Evolutionary conservation across 1,140 invertebrate genomes (phyloP), one percentile per base, ranked within the genome.

Genomic region (Danaus plexippus): DNA sequence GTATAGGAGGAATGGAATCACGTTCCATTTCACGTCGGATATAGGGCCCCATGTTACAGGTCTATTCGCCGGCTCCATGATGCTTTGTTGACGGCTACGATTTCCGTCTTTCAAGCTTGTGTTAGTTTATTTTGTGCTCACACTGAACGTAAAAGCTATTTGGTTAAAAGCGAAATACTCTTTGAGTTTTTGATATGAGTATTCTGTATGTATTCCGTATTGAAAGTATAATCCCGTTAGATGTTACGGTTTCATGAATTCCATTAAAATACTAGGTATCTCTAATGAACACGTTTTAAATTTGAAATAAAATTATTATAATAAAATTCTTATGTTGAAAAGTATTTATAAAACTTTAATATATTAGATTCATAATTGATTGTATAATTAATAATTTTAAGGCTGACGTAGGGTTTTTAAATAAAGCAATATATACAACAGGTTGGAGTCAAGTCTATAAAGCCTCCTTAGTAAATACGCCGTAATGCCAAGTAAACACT

Each of bases 1-100:
- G 63, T 58, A 61, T 59, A 60, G 63, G 54, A 66, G 68, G 66
- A 77, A 69, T 80, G 67, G 69, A 77, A 72, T 72, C 77, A 80
- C 78, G 74, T 80, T 77, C 72, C 73, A 84, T 84, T 84, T 76
- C 75, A 77, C 71, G 74, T 68, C 78, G 80, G 80, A 80, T 81
- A 81, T 80, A 75, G 67, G 76, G 71, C 62, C 56, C 66, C 73
- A 60, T 63, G 77, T 80, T 80, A 84, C 71, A 69, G 69, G 69
- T 73, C 74, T 67, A 75, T 81, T 71, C 73, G 70, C 65, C 73
- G 67, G 70, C 72, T 63, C 65, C 67, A 62, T 72, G 76, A 75
- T 74, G 75, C 66, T 69, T 71, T 74, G 66, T 67, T 69, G 73
- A 70, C 75, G 69, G 67, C 61, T 69, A 74, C 75, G 72, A 77